A percentile compares a stretch with the other conserved stretches of the same genome.
phyloP scores from a whole-genome alignment of 2,113 vertebrate genomes.

The Uria lomvia region DNA sequence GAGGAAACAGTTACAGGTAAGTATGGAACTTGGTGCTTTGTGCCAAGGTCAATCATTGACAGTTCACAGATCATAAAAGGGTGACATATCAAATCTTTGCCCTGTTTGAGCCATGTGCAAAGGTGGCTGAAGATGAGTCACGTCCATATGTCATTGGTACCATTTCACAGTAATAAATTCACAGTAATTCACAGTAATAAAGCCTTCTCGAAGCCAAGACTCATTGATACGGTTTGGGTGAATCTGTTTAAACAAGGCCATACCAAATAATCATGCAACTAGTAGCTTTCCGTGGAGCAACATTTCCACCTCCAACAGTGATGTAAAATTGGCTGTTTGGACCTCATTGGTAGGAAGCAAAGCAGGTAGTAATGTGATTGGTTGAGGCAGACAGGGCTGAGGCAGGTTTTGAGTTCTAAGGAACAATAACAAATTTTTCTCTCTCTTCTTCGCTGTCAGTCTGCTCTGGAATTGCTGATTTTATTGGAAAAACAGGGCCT shows the following conservation, averaged over 20 bases:
- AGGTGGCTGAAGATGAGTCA: neutral
- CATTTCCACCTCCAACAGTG: neutral
- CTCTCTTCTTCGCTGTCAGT: conserved; percentile 54
- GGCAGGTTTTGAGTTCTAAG: neutral
- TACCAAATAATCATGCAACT: neutral
- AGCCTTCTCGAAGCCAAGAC: neutral
- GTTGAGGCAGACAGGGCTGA: neutral
- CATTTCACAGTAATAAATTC: neutral
- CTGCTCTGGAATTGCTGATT: conserved; percentile 60
- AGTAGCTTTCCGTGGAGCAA: neutral
- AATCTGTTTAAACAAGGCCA: neutral
- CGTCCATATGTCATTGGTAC: neutral
- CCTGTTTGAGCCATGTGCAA: neutral
- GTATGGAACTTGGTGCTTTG: neutral
- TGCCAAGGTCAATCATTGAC: neutral
- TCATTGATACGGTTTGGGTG: neutral
- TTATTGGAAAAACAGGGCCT: conserved; percentile 57
- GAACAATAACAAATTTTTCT: neutral
- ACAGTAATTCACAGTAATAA: neutral
- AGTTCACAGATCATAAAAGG: neutral
- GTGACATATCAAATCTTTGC: neutral
- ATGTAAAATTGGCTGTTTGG: neutral
- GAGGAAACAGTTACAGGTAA: neutral
- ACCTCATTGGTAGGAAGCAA: neutral
- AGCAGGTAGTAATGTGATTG: neutral